Conservation (phyloP, 2,888 invertebrate genomes). For the Linyphia triangularis region DNA sequence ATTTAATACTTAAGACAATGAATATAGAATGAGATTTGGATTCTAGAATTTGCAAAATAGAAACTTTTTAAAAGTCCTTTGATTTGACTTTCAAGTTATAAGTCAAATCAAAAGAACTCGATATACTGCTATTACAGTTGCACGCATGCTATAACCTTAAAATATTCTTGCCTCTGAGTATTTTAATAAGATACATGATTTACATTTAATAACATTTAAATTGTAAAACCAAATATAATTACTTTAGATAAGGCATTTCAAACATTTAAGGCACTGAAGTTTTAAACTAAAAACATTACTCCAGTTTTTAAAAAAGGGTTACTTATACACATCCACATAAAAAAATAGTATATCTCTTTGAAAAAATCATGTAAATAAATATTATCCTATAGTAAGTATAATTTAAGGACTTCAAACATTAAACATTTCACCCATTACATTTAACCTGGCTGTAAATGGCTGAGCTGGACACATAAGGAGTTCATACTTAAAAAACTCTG, state of each 20-base stretch:
- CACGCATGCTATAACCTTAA: background rate
- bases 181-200: background rate
- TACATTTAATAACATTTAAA: background rate
- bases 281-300: background rate
- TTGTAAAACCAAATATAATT: constrained; percentile 17
- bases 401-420: constrained; percentile 39
- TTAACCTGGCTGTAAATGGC: constrained; percentile 88
- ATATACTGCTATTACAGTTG: background rate
- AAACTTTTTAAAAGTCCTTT: background rate
- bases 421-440: constrained; percentile 89
- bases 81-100: background rate
- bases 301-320: background rate
- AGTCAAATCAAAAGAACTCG: background rate
- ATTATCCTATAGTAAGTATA: background rate
- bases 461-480: constrained; percentile 89
- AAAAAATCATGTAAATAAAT: background rate
- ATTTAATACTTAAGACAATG: too few species aligned
- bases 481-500: constrained; percentile 82
- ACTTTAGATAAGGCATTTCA: constrained; percentile 24
- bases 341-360: constrained; percentile 32
- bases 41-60: background rate
- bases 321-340: constrained; percentile 4
- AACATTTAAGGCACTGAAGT: constrained; percentile 56
- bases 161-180: background rate
- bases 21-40: background rate